Percentiles rank a stretch among this genome's conserved stretches.
phyloP scores from a whole-genome alignment of 2,888 invertebrate species.

The Eremobia ochroleuca region DNA sequence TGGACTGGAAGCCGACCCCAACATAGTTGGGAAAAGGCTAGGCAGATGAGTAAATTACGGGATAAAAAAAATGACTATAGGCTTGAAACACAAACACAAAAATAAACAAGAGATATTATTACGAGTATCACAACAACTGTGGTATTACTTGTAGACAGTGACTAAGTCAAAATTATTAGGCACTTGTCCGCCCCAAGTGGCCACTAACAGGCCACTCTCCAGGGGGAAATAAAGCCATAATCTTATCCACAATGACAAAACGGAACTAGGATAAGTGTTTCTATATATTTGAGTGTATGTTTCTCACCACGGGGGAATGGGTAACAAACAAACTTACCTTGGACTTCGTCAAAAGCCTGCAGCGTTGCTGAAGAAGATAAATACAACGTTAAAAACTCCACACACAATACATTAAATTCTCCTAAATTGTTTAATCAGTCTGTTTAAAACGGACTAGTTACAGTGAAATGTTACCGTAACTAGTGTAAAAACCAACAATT shows the following conservation, averaged over 20 bases:
- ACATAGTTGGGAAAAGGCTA: too few species aligned
- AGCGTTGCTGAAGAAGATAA: slow-evolving; percentile 59
- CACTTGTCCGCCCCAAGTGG: slow-evolving; percentile 54
- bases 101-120: slow-evolving; percentile 29
- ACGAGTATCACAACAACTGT: not conserved
- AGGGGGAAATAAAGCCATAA: slow-evolving; percentile 52
- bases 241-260: slow-evolving; percentile 56
- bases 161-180: slow-evolving; percentile 55
- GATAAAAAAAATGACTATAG: slow-evolving; percentile 6
- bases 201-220: slow-evolving; percentile 53
- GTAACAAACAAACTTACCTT: slow-evolving; percentile 64
- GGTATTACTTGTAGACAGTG: slow-evolving; percentile 24
- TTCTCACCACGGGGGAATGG: slow-evolving; percentile 54
- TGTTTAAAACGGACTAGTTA: slow-evolving; percentile 49
- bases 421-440: slow-evolving; percentile 55
- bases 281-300: slow-evolving; percentile 56
- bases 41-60: too few species aligned
- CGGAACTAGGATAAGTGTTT: slow-evolving; percentile 55
- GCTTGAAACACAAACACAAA: slow-evolving; percentile 31
- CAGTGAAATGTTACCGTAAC: slow-evolving; percentile 21
- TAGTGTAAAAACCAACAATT: slow-evolving; percentile 8
- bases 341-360: slow-evolving; percentile 60
- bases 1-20: too few species aligned
- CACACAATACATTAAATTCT: slow-evolving; percentile 60
- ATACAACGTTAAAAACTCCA: slow-evolving; percentile 60